Base-by-base conservation (phyloP, 2,888 invertebrate species). In the Andrena flavipes region DNA sequence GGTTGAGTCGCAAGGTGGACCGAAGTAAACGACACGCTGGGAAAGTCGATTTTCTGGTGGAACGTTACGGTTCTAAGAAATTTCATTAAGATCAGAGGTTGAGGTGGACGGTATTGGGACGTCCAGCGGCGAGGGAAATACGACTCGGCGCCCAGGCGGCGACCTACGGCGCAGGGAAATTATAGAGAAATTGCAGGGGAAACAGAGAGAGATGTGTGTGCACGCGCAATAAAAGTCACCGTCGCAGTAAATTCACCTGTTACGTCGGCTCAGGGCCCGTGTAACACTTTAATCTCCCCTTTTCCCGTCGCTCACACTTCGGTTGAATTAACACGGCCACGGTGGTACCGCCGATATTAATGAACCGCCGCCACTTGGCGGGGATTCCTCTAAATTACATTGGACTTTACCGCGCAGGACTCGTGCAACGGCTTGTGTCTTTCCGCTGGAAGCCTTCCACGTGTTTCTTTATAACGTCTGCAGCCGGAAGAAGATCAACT, bases 231-330 rank as follows among this genome's bases (percentile, higher is more conserved):
- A 78, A 83, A 83, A 83, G 70, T 78, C 70, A 60, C n/a, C 62
- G 33, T 20, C 33, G 51, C 51, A 67, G 70, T 83, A 83, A 83
- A 82, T 83, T 82, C 82, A 78, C 80, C 82, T 80, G 80, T 80
- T 82, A 82, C 80, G 59, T 70, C 54, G 62, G 42, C 62, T 62
- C 80, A 48, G 67, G 56, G 16, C 48, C 33, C 33, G 70, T 63
- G 60, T 71, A 80, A 82, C 70, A 62, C 70, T 82, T 74, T 80
- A 80, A 82, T 80, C 80, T 62, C 59, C 42, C 71, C 70, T 56
- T 82, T 62, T 48, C 56, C 49, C 60, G 65, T 63, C 51, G 51
- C 69, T 16, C 16, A 73, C 23, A 26, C 48, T 54, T 70, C 56
- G 33, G 56, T 33, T 35, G 62, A 79, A 69, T 81, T 73, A 80